phyloP scores from a whole-genome alignment of 2,113 vertebrate genomes.

The Muscicapa adusta region DNA sequence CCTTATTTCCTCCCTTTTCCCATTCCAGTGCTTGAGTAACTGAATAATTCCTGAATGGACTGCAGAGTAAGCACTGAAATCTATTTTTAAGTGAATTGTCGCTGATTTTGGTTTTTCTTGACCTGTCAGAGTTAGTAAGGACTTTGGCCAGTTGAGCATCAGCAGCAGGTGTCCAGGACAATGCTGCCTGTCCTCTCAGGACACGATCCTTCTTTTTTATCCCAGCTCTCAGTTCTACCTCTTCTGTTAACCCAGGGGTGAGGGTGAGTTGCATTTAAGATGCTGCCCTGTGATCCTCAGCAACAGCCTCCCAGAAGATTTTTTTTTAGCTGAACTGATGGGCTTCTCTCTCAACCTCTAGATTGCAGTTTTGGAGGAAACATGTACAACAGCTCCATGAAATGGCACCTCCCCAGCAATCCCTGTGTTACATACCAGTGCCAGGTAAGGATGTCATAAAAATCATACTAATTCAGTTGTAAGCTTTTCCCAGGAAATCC shows the following conservation, averaged over 20 bases:
- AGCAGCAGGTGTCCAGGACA: not conserved
- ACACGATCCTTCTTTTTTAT: rapidly evolving
- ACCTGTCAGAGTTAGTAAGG: not conserved
- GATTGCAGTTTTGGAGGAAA: slow-evolving; percentile 86
- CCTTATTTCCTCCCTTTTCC: not conserved
- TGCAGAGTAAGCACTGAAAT: not conserved
- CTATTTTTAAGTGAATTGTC: not conserved
- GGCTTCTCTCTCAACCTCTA: slow-evolving; percentile 41
- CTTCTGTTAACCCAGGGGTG: not conserved
- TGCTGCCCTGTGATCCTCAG: not conserved
- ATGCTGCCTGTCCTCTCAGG: not conserved
- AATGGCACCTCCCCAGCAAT: slow-evolving; percentile 82
- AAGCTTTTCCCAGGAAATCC: not conserved
- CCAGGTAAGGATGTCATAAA: slow-evolving; percentile 78
- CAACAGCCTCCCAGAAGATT: not conserved
- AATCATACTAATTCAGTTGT: not conserved
- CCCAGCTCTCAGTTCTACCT: not conserved
- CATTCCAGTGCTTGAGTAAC: not conserved
- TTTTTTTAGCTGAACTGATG: not conserved
- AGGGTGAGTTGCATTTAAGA: not conserved
- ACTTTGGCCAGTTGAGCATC: not conserved
- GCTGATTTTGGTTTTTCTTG: not conserved
- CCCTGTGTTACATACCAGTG: slow-evolving; percentile 86
- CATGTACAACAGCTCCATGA: slow-evolving; percentile 88
- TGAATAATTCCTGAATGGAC: not conserved